Evolutionary conservation across 2,888 invertebrate genomes (phyloP).

Genomic region (Tenthredo mesomela): DNA sequence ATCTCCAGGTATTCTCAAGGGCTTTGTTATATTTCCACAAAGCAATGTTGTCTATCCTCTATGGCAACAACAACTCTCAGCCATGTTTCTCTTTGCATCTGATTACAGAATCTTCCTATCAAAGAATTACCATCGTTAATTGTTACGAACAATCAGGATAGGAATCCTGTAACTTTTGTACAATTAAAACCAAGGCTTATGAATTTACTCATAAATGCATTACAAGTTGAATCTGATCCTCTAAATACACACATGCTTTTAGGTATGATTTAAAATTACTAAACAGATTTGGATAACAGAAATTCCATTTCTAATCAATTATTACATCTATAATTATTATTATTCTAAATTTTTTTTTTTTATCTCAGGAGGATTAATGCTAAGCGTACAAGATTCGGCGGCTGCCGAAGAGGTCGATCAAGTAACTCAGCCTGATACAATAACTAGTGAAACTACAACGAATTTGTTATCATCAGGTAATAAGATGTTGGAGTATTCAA

Average conservation of each 20-base stretch:
- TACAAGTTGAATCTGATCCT: slow-evolving; percentile 91
- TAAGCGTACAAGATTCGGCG: slow-evolving; percentile 90
- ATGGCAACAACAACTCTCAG: background rate
- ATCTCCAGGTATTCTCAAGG: slow-evolving; percentile 86
- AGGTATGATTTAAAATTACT: slow-evolving; percentile 75
- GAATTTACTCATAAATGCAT: slow-evolving; percentile 90
- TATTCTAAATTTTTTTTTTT: slow-evolving; percentile 48
- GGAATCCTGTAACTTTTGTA: slow-evolving; percentile 80
- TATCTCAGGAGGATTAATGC: slow-evolving; percentile 84
- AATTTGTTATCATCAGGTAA: slow-evolving; percentile 87
- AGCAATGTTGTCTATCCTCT: background rate
- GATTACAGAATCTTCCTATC: slow-evolving; percentile 82
- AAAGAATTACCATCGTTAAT: slow-evolving; percentile 81
- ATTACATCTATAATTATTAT: slow-evolving; percentile 30
- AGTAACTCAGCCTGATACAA: slow-evolving; percentile 80
- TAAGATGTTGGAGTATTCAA: background rate
- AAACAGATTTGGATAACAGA: slow-evolving; percentile 40
- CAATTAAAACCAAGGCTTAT: slow-evolving; percentile 88
- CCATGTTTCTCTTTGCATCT: background rate
- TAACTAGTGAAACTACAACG: slow-evolving; percentile 79
- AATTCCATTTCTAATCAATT: slow-evolving; percentile 20
- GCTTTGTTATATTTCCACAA: slow-evolving; percentile 21
- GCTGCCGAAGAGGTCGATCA: slow-evolving; percentile 86
- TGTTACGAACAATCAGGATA: slow-evolving; percentile 64
- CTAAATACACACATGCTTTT: slow-evolving; percentile 93